These are phyloP conservation scores for Notothenia rossii DNA, from an alignment of 2,113 vertebrate species.

Conservation along the genomic window DNA sequence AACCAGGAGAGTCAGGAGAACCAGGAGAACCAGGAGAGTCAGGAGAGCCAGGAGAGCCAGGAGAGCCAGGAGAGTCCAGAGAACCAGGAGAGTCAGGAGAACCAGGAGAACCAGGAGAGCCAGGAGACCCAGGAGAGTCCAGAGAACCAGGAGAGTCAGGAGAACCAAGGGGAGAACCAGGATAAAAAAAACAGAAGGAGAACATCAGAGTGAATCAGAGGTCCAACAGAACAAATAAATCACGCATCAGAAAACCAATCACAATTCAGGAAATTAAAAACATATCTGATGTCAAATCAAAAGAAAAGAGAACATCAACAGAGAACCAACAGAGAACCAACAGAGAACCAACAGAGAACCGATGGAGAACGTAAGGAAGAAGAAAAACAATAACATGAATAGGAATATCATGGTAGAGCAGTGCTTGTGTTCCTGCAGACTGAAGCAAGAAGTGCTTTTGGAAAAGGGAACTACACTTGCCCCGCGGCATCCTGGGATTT, in stretches of 20 bases:
- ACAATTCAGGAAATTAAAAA: neutral
- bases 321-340: neutral
- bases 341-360: neutral
- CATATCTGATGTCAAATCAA: neutral
- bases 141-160: neutral
- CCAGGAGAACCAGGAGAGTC: too few species aligned
- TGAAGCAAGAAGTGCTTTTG: conserved; percentile 33
- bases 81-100: too few species aligned
- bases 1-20: neutral
- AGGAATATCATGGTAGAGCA: neutral
- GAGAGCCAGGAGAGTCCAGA: neutral
- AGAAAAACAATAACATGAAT: too few species aligned
- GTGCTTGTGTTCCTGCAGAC: conserved; percentile 22
- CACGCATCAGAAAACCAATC: neutral
- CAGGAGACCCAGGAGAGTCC: neutral
- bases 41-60: neutral
- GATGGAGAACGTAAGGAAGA: too few species aligned
- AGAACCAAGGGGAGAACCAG: too few species aligned
- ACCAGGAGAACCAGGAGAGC: neutral
- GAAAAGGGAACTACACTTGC: conserved; percentile 5
- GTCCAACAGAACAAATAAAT: neutral
- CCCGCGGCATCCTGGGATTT: conserved; percentile 47
- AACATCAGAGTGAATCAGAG: neutral
- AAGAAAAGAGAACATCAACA: neutral
- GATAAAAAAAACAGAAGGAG: neutral